Evolutionary conservation across 2,888 invertebrate species (phyloP).

Genomic region (Dryadula phaetusa): DNA sequence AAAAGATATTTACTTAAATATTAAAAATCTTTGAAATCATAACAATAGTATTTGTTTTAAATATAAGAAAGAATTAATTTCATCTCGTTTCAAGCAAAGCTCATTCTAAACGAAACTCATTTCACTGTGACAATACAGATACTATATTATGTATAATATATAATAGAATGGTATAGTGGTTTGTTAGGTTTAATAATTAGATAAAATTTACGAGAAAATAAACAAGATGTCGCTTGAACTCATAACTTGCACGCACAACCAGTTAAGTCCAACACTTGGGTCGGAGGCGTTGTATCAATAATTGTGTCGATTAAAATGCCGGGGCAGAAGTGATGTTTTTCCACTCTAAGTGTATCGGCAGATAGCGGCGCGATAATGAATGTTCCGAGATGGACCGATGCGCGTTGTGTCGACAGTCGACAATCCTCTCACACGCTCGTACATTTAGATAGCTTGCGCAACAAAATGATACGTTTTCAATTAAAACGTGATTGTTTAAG

Average conservation of each 20-base stretch:
- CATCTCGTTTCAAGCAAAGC: too few relatives aligned
- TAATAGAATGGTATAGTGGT: too few relatives aligned
- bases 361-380: constrained; percentile 38
- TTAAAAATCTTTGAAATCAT: too few relatives aligned
- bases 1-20: too few relatives aligned
- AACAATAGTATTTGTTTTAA: too few relatives aligned
- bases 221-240: constrained; percentile 36
- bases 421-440: constrained; percentile 28
- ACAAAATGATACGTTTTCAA: constrained; percentile 24
- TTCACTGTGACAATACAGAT: too few relatives aligned
- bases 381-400: constrained; percentile 30
- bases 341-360: constrained; percentile 37
- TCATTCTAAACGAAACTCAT: too few relatives aligned
- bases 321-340: constrained; percentile 44
- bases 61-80: too few relatives aligned
- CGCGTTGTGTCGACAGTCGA: too few relatives aligned
- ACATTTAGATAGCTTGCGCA: constrained; percentile 34
- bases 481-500: constrained; percentile 20
- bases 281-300: constrained; percentile 60
- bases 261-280: constrained; percentile 40
- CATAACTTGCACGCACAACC: constrained; percentile 24
- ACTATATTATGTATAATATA: too few relatives aligned
- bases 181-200: too few relatives aligned
- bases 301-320: constrained; percentile 54
- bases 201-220: background rate